Conservation (phyloP, 2,113 vertebrate species). For the Carassius carassius region DNA sequence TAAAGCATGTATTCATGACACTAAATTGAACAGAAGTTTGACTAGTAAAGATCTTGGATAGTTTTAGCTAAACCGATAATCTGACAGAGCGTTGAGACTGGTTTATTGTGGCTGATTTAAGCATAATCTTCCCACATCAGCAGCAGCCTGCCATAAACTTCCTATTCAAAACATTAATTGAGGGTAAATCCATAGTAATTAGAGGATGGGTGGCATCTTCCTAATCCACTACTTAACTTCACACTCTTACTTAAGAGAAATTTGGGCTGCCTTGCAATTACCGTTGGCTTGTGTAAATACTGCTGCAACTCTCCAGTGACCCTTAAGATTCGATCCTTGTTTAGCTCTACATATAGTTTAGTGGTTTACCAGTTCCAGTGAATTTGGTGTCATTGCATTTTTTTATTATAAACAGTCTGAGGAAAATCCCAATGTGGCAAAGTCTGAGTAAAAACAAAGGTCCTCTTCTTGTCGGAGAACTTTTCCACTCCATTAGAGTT, state of each 20-base stretch:
- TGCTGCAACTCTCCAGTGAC: slow-evolving; percentile 1
- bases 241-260: slow-evolving; percentile 4
- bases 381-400: background rate
- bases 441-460: slow-evolving; percentile 48
- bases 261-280: background rate
- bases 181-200: slow-evolving; percentile 7
- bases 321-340: background rate
- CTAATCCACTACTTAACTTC: slow-evolving; percentile 17
- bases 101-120: background rate
- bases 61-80: slow-evolving; percentile 11
- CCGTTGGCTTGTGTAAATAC: background rate
- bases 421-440: slow-evolving; percentile 2
- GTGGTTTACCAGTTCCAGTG: slow-evolving; percentile 28
- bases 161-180: background rate
- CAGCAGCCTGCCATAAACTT: slow-evolving; percentile 5
- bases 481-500: slow-evolving; percentile 50
- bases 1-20: background rate
- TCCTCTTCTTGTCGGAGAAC: slow-evolving; percentile 47
- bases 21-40: background rate
- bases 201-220: background rate
- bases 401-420: slow-evolving; percentile 40
- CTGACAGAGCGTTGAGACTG: background rate
- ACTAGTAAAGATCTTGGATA: background rate
- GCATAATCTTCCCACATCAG: slow-evolving; percentile 18
- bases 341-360: slow-evolving; percentile 13